Base-by-base conservation (phyloP, 1,140 invertebrate species). In the Reticulitermes speratus region DNA sequence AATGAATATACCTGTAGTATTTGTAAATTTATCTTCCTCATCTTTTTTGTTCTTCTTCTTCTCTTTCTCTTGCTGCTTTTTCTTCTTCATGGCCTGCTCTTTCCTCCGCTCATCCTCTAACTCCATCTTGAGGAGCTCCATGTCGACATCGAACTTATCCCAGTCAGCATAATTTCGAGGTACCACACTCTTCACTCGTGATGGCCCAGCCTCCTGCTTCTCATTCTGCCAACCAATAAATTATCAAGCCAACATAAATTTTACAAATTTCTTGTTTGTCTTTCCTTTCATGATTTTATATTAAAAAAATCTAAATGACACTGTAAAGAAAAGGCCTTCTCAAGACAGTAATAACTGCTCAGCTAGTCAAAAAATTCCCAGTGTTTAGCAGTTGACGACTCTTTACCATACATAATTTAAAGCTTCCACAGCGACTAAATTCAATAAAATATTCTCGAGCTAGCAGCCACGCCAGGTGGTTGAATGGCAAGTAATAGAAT, bases 71-170 rank as follows among this genome's bases (percentile, higher is more conserved):
- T 44, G 30, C 9, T 55, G 32, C 59, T 90, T 87, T 83, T 89
- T 88, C 82, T 87, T 86, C 69, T 87, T 89, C 87, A 92, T 91
- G 0, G 87, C 88, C 87, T 92, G 88, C 87, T 90, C 90, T 87
- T 90, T 90, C 8, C 89, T 85, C 45, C 91, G 91, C 84, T 95
- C 93, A 85, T 94, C 93, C 55, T 91, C 90, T 59, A 95, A 88
- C 86, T 95, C 95, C 89, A 95, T 93, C 87, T 94, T 94, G 83
- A 93, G 90, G 16, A 95, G 89, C 90, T 95, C 95, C 23, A 92
- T 92, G 84, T 96, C 95, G 3, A 92, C 92, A 89, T 95, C 94
- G 88, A 94, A 95, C 89, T 95, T 95, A 88, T 95, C 94, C 95
- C 95, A 96, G 86, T 92, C 91, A 3, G 88, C 89, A 87, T 95